These are phyloP conservation scores for Mesorhabditis sp. DNA, from an alignment of 2,888 invertebrate species.

Conservation along the genomic window DNA sequence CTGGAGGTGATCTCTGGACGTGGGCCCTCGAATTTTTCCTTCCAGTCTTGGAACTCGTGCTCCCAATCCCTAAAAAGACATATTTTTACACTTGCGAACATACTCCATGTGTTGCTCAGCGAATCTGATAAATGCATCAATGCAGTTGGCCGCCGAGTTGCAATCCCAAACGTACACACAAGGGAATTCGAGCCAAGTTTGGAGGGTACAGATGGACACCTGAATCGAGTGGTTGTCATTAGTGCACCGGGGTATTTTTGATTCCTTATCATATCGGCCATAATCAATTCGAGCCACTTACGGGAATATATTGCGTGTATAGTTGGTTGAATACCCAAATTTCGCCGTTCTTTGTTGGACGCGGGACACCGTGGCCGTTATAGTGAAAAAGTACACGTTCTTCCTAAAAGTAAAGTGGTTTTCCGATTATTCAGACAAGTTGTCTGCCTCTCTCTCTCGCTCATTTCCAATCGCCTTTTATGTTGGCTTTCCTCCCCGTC, in stretches of 20 bases:
- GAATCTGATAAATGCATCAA: conserved; percentile 75
- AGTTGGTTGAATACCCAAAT: too few species aligned
- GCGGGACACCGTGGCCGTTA: conserved; percentile 98
- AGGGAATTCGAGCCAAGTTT: conserved; percentile 98
- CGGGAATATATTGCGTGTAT: too few species aligned
- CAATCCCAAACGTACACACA: conserved; percentile 99
- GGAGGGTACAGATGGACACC: conserved; percentile 92
- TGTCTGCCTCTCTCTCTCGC: too few species aligned
- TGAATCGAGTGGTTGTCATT: conserved; percentile 63
- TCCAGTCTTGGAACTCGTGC: conserved; percentile 57
- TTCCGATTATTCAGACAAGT: too few species aligned
- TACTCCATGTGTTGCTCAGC: conserved; percentile 75
- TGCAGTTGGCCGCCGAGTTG: conserved; percentile 92
- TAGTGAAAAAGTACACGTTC: conserved; percentile 82
- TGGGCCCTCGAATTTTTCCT: conserved; percentile 8
- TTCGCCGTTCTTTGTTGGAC: conserved; percentile 65
- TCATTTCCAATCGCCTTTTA: too few species aligned
- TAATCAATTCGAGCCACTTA: too few species aligned
- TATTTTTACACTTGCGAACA: background rate
- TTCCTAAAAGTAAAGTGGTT: conserved; percentile 66
- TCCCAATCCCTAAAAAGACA: conserved; percentile 67
- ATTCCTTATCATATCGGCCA: too few species aligned
- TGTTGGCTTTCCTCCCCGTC: too few species aligned
- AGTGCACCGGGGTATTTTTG: too few species aligned
- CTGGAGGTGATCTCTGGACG: background rate